Percentiles rank a stretch among this genome's conserved stretches.
These are phyloP conservation scores for Scaptomyza flava DNA, from an alignment of 2,888 invertebrate species.

Conservation along the genomic window DNA sequence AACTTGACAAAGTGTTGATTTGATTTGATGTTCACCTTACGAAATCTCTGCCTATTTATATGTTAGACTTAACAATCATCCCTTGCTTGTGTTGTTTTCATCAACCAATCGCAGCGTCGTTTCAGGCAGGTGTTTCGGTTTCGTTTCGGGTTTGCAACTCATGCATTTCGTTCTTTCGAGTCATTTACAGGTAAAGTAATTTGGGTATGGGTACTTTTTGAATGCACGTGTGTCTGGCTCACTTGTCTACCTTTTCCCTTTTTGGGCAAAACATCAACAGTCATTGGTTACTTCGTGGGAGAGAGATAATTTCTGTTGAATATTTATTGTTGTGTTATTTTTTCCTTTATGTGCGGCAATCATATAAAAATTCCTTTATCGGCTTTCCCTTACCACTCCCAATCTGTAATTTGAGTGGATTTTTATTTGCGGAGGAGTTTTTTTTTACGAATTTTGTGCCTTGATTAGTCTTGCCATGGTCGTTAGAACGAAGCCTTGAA, in stretches of 20 bases:
- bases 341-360: slow-evolving; percentile 45
- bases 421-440: slow-evolving; percentile 50
- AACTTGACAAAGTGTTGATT: slow-evolving; percentile 37
- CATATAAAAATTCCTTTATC: slow-evolving; percentile 35
- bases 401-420: slow-evolving; percentile 55
- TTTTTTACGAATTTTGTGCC: slow-evolving; percentile 50
- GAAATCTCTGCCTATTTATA: slow-evolving; percentile 67
- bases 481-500: slow-evolving; percentile 67
- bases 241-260: slow-evolving; percentile 28
- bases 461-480: slow-evolving; percentile 64
- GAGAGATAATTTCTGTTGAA: slow-evolving; percentile 70
- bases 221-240: slow-evolving; percentile 58
- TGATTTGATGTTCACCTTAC: slow-evolving; percentile 63
- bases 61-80: slow-evolving; percentile 36
- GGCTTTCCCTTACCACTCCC: slow-evolving; percentile 37
- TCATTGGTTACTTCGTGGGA: slow-evolving; percentile 64
- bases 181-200: slow-evolving; percentile 44
- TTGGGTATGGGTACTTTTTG: slow-evolving; percentile 13
- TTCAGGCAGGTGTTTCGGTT: slow-evolving; percentile 68
- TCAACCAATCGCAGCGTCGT: slow-evolving; percentile 68
- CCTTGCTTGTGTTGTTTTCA: slow-evolving; percentile 30
- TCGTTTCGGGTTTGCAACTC: slow-evolving; percentile 35
- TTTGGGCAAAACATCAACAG: slow-evolving; percentile 45
- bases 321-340: slow-evolving; percentile 52
- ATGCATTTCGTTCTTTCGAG: slow-evolving; percentile 36